phyloP scores from a whole-genome alignment of 2,888 invertebrate genomes.

The Macrophya alboannulata region DNA sequence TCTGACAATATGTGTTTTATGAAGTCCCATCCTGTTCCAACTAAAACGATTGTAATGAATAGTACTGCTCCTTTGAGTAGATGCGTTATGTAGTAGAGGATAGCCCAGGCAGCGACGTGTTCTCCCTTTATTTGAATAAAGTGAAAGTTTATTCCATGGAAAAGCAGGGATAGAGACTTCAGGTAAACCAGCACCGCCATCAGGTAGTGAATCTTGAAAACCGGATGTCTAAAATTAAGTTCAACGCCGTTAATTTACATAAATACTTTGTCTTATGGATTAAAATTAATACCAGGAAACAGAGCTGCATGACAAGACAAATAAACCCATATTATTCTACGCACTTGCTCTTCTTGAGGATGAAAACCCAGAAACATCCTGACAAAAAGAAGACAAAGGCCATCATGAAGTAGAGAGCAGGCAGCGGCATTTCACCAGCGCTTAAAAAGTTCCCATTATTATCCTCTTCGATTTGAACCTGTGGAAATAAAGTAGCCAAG shows the following conservation, averaged over 20 bases:
- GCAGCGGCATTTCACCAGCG: constrained; percentile 98
- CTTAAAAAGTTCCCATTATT: constrained; percentile 94
- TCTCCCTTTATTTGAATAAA: constrained; percentile 96
- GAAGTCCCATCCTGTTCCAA: constrained; percentile 99
- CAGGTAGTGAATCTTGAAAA: constrained; percentile 97
- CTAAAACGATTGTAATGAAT: constrained; percentile 97
- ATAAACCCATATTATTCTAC: constrained; percentile 64
- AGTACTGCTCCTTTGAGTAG: constrained; percentile 96
- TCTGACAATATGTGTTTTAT: constrained; percentile 98
- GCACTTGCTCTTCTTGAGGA: constrained; percentile 90
- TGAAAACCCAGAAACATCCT: constrained; percentile 96
- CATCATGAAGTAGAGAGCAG: constrained; percentile 95
- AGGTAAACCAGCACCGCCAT: constrained; percentile 97
- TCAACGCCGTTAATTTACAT: background rate
- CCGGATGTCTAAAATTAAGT: constrained; percentile 85
- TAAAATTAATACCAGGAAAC: background rate
- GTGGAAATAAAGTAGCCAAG: constrained; percentile 63
- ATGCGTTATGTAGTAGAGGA: constrained; percentile 98
- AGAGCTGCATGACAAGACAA: constrained; percentile 2
- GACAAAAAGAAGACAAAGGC: constrained; percentile 93
- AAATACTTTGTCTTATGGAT: constrained; percentile 6
- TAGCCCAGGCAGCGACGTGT: constrained; percentile 98
- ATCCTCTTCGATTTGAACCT: constrained; percentile 94
- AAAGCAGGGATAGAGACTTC: constrained; percentile 95
- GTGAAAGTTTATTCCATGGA: constrained; percentile 97